phyloP scores from a whole-genome alignment of 2,888 invertebrate species.

The Lithophane leautieri region DNA sequence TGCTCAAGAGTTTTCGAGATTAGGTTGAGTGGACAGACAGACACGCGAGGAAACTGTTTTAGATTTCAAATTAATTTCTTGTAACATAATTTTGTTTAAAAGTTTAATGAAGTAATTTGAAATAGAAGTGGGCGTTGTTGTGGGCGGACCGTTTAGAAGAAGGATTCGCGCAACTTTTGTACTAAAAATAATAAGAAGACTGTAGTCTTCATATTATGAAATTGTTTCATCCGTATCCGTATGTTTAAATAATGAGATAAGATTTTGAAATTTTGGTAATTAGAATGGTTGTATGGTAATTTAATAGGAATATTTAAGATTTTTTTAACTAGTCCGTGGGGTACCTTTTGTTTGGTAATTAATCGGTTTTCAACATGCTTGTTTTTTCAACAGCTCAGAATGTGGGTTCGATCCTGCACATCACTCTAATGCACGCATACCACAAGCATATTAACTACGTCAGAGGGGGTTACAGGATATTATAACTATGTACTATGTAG shows the following conservation, averaged over 20 bases:
- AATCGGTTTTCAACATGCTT: background rate
- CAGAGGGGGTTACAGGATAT: background rate
- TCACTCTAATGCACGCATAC: constrained; percentile 5
- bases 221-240: background rate
- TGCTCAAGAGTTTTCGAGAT: constrained; percentile 49
- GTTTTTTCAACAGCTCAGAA: background rate
- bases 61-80: constrained; percentile 42
- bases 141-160: constrained; percentile 28
- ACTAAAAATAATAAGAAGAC: constrained; percentile 12
- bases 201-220: background rate
- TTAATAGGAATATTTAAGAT: background rate
- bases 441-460: background rate
- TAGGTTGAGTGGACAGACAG: constrained; percentile 34
- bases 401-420: background rate
- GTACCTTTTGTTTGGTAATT: background rate
- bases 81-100: constrained; percentile 40
- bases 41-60: constrained; percentile 28
- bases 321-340: background rate
- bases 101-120: constrained; percentile 44
- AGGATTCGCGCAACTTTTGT: background rate
- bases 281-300: background rate
- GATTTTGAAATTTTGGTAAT: background rate
- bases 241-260: background rate
- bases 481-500: background rate
- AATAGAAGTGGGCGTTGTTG: constrained; percentile 39